These are phyloP conservation scores for Nesometra sesokonis DNA, from an alignment of 35 echinoderm and acorn worm species.

Conservation along the genomic window DNA sequence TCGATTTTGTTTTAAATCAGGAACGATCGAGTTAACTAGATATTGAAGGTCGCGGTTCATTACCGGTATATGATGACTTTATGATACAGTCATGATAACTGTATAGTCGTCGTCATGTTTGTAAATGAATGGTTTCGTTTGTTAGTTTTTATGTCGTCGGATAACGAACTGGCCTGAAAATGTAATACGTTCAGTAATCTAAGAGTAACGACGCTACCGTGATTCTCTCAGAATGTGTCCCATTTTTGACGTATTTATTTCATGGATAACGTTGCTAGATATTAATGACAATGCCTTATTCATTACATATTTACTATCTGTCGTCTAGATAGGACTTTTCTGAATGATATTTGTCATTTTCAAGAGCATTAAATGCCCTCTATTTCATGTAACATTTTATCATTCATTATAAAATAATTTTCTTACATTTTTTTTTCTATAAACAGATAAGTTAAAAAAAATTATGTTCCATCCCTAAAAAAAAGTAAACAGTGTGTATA, in stretches of 20 bases:
- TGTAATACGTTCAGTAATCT: background rate
- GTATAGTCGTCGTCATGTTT: background rate
- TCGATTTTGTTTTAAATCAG: background rate
- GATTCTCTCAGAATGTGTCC: background rate
- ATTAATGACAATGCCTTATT: background rate
- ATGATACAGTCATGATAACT: background rate
- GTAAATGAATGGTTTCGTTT: background rate
- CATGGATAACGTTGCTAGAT: background rate
- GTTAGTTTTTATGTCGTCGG: background rate
- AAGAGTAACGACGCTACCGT: background rate
- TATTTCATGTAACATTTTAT: background rate
- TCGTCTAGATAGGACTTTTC: background rate
- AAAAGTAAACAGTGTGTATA: too few relatives aligned
- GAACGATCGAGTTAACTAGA: background rate
- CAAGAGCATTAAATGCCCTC: background rate
- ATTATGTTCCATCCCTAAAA: too few relatives aligned
- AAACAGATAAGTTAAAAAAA: too few relatives aligned
- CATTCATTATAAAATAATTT: too few relatives aligned
- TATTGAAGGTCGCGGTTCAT: background rate
- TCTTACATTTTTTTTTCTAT: too few relatives aligned
- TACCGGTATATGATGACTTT: background rate
- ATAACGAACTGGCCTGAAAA: background rate
- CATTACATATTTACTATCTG: background rate
- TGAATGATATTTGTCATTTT: background rate
- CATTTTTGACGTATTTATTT: background rate